Conservation (phyloP, 2,113 vertebrate species). For the Uria aalge region DNA sequence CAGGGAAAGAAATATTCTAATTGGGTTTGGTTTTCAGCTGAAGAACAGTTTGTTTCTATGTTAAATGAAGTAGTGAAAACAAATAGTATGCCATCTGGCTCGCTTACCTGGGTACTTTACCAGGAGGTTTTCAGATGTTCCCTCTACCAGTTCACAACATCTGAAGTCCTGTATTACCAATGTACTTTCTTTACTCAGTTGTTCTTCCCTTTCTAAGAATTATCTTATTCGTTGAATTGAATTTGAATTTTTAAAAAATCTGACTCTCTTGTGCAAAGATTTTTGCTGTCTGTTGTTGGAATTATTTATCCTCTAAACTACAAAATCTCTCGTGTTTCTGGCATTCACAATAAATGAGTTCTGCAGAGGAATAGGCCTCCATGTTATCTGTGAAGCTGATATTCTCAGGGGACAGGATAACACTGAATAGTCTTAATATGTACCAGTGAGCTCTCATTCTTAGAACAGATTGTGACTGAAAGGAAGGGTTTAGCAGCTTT, state of each 20-base stretch:
- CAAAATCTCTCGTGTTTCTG: neutral
- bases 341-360: neutral
- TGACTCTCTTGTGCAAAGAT: neutral
- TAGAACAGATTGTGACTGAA: slow-evolving; percentile 50
- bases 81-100: slow-evolving; percentile 59
- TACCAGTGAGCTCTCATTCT: slow-evolving; percentile 12
- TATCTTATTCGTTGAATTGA: neutral
- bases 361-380: neutral
- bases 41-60: slow-evolving; percentile 51
- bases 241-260: neutral
- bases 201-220: neutral
- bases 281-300: neutral
- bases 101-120: slow-evolving; percentile 17
- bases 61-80: slow-evolving; percentile 55
- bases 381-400: slow-evolving; percentile 38
- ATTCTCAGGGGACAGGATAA: slow-evolving; percentile 34
- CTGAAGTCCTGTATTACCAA: neutral
- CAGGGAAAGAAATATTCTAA: slow-evolving; percentile 38
- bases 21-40: slow-evolving; percentile 33
- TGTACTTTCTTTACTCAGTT: neutral
- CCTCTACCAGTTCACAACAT: neutral
- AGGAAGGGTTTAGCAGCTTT: slow-evolving; percentile 40
- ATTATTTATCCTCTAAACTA: slow-evolving; percentile 4
- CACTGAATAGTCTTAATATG: neutral
- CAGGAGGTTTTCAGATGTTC: slow-evolving; percentile 16